Conservation (phyloP, 2,113 vertebrate species). For the human region DNA sequence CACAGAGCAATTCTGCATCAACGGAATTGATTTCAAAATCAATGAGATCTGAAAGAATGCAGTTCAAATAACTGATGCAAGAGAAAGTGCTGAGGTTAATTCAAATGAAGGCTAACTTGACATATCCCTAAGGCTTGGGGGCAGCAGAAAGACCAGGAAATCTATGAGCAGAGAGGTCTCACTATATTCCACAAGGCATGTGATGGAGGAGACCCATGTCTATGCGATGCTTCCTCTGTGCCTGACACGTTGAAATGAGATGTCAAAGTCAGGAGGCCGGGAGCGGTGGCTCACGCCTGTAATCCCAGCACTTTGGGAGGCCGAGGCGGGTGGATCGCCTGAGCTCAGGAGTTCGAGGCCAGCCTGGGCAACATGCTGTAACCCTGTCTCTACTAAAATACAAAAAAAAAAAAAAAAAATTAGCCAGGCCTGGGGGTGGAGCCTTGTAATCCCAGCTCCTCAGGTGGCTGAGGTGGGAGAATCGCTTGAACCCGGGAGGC, state of each 20-base stretch:
- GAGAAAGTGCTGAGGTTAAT: neutral
- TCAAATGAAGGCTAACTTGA: neutral
- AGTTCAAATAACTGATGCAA: neutral
- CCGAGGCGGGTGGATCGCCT: accelerated
- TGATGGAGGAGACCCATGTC: neutral
- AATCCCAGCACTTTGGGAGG: too few relatives aligned
- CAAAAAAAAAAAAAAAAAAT: too few relatives aligned
- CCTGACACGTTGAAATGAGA: neutral
- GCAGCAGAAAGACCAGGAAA: neutral
- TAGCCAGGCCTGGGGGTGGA: too few relatives aligned
- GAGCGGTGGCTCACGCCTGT: too few relatives aligned
- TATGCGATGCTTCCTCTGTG: neutral
- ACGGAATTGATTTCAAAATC: constrained; percentile 28
- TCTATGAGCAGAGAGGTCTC: neutral
- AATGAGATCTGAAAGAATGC: neutral
- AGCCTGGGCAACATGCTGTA: too few relatives aligned
- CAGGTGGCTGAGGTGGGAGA: too few relatives aligned
- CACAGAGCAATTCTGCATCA: neutral
- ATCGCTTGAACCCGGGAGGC: too few relatives aligned
- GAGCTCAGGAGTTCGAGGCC: too few relatives aligned
- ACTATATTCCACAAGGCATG: neutral
- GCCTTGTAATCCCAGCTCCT: too few relatives aligned
- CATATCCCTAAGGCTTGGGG: neutral
- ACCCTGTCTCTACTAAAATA: too few relatives aligned
- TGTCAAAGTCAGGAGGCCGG: too few relatives aligned